Base-by-base conservation (phyloP, 2,113 vertebrate genomes). In the Nannospalax galili region DNA sequence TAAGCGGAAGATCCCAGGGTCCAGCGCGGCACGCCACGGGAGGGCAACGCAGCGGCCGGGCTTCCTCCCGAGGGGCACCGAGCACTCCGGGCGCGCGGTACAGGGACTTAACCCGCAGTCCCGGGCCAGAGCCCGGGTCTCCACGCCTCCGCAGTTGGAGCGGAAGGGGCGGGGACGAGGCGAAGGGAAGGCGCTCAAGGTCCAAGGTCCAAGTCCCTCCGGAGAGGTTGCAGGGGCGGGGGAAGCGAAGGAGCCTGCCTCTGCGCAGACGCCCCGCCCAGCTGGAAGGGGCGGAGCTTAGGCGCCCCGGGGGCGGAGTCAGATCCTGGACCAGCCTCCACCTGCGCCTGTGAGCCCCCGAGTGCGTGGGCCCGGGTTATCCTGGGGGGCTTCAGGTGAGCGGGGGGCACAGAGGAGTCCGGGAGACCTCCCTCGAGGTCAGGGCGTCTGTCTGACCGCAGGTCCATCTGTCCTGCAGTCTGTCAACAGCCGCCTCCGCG, bases 351-450 rank as follows among this genome's bases (percentile, higher is more conserved):
- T 0, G 88, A 84, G 90, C 65, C 16, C 56, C 52, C 0, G 35
- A 80, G 97, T 19, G 89, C 89, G 19, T 35, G 65, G 91, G 70
- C 77, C 92, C 28, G 5, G 22, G 45, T 81, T 79, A 3, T 84
- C 82, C 81, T 75, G 89, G 93, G n/a, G 94, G 96, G 88, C 84
- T 94, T 93, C 94, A 97, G 97, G 97, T 97, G 97, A 97, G 97
- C 94, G 0, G 26, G 48, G 86, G 84, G 9, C 40, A 17, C 40
- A 30, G 70, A 75, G 79, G 93, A 89, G 40, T n/a, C 93, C 65
- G 94, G 87, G 81, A 80, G 42, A 67, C 52, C 65, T 88, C 88
- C 62, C 52, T 79, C 2, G 86, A 86, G 93, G 93, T 73, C 78
- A 0, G 74, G 95, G 78, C n/a, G 65, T 90, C 69, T 22, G 85